A percentile compares a stretch with the other conserved stretches of the same genome.
Evolutionary conservation across 2,797 vertebrate species (phyloP).

Genomic region (Peromyscus nudipes): DNA sequence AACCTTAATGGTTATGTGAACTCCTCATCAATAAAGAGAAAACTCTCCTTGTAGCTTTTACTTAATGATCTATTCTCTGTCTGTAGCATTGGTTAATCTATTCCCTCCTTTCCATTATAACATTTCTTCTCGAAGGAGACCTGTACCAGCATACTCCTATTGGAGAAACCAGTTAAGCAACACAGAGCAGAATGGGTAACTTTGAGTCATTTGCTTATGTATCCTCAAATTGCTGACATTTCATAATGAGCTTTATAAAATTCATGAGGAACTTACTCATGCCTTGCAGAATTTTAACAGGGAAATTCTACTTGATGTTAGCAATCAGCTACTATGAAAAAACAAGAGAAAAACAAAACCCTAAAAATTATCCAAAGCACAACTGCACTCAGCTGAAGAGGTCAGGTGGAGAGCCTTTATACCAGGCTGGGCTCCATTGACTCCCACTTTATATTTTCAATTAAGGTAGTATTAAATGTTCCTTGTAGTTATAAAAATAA

Average conservation of each 20-base stretch:
- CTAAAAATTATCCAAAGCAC: background rate
- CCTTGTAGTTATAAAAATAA: conserved; percentile 40
- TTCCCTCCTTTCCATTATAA: background rate
- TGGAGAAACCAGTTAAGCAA: background rate
- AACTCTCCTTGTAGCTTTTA: background rate
- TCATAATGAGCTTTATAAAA: background rate
- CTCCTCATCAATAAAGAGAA: conserved; percentile 32
- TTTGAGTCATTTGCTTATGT: background rate
- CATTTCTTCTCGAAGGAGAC: background rate
- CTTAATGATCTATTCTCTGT: conserved; percentile 7
- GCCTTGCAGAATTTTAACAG: conserved; percentile 44
- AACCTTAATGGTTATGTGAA: conserved; percentile 43
- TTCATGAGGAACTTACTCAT: background rate
- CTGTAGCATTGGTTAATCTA: background rate
- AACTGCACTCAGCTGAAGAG: background rate
- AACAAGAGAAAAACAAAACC: background rate
- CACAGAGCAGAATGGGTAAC: background rate
- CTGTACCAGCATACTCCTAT: background rate
- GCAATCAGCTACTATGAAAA: background rate
- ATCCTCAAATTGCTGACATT: background rate
- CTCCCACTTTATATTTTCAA: conserved; percentile 51
- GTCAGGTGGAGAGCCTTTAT: background rate
- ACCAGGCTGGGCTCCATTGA: background rate
- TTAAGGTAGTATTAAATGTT: background rate
- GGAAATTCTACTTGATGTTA: background rate